Percentiles rank a stretch among this genome's conserved stretches.
Conservation (phyloP, 2,113 vertebrate species). For the Daboia siamensis region DNA sequence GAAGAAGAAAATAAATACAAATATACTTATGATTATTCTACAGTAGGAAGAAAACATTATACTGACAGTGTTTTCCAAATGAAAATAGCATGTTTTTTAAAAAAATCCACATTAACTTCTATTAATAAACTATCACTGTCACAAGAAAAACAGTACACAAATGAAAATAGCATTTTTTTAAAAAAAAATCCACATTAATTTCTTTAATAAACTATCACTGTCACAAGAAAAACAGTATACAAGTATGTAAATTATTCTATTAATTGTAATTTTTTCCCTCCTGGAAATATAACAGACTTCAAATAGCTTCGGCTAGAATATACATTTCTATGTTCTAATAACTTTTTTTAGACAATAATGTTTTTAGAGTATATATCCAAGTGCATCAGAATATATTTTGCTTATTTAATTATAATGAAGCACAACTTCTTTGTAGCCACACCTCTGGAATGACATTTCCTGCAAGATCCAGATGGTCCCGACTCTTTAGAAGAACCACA, state of each 20-base stretch:
- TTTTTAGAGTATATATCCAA: background rate
- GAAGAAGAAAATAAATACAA: slow-evolving; percentile 31
- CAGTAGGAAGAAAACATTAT: background rate
- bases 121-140: background rate
- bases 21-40: background rate
- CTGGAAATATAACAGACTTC: background rate
- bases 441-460: background rate
- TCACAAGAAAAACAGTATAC: background rate
- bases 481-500: background rate
- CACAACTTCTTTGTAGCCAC: background rate
- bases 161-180: no score
- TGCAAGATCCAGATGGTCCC: background rate
- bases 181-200: background rate
- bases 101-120: background rate
- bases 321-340: background rate
- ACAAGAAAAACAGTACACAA: background rate
- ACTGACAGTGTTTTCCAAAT: background rate
- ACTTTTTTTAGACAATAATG: background rate
- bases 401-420: background rate
- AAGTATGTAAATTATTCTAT: background rate
- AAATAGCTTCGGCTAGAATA: background rate
- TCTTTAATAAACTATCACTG: background rate
- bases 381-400: background rate
- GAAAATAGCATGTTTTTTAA: background rate
- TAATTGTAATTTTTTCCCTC: background rate